Percentiles rank a stretch among this genome's conserved stretches.
Evolutionary conservation across 2,113 vertebrate genomes (phyloP).

Genomic region (Aegithalos caudatus): DNA sequence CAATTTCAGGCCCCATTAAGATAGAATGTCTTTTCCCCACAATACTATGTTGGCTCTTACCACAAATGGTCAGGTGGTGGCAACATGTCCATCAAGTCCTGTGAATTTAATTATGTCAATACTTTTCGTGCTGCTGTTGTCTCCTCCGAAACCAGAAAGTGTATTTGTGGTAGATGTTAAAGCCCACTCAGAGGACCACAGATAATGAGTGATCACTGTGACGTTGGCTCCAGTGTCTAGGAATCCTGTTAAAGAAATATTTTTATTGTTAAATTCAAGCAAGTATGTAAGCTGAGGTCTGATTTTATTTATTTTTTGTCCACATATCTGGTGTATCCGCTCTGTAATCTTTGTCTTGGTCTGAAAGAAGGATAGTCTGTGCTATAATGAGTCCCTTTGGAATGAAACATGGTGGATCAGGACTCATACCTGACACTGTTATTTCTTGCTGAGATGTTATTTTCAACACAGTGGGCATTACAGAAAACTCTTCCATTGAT

Average conservation of each 20-base stretch:
- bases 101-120: neutral
- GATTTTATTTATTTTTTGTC: neutral
- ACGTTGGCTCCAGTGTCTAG: neutral
- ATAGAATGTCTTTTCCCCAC: neutral
- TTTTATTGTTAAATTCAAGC: neutral
- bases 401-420: neutral
- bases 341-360: neutral
- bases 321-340: neutral
- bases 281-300: neutral
- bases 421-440: neutral
- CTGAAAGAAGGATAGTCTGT: neutral
- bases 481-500: neutral
- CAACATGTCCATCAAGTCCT: neutral
- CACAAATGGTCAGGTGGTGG: neutral
- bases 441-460: neutral
- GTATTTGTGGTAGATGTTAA: neutral
- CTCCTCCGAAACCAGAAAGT: neutral
- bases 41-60: neutral
- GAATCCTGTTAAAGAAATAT: neutral
- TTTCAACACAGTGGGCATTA: neutral
- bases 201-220: neutral
- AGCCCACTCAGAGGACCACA: neutral
- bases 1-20: neutral
- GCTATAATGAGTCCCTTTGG: neutral
- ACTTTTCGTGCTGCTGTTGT: neutral